Conservation (phyloP, 2,113 vertebrate species). For the Nerophis ophidion region DNA sequence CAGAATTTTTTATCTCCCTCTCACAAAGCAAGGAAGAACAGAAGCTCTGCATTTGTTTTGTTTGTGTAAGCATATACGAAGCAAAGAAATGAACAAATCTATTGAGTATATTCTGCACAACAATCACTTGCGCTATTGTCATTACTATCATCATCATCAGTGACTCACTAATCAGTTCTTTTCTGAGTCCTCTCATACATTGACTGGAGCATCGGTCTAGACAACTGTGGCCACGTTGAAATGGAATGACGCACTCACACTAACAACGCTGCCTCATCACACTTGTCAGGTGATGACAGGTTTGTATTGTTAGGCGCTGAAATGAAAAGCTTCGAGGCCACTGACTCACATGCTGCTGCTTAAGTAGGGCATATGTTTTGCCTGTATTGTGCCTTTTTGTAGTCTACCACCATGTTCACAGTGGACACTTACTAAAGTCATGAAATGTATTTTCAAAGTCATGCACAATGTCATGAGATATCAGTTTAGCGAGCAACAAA, state of each 20-base stretch:
- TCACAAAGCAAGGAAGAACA: conserved; percentile 24
- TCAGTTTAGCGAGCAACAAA: no score
- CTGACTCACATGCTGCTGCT: conserved; percentile 46
- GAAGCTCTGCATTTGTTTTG: conserved; percentile 36
- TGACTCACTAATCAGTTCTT: conserved; percentile 42
- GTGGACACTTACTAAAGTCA: no score
- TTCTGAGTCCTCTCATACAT: conserved; percentile 26
- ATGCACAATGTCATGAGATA: no score
- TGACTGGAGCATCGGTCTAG: conserved; percentile 20
- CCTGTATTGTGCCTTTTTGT: conserved; percentile 18
- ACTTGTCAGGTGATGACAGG: conserved; percentile 50
- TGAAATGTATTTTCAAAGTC: no score
- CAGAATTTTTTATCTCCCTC: conserved; percentile 8
- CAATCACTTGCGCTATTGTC: conserved; percentile 28
- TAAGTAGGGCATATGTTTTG: conserved; percentile 29
- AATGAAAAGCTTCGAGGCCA: conserved; percentile 30
- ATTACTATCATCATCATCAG: conserved; percentile 29
- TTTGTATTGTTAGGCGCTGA: conserved; percentile 35
- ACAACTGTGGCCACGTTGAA: conserved; percentile 26
- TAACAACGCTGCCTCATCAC: conserved; percentile 8
- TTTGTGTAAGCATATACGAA: conserved; percentile 29
- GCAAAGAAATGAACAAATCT: conserved; percentile 36
- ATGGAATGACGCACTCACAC: conserved; percentile 14
- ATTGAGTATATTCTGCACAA: conserved; percentile 32
- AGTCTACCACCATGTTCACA: not conserved